Conservation (phyloP, 2,113 vertebrate species). For the Callithrix jacchus region DNA sequence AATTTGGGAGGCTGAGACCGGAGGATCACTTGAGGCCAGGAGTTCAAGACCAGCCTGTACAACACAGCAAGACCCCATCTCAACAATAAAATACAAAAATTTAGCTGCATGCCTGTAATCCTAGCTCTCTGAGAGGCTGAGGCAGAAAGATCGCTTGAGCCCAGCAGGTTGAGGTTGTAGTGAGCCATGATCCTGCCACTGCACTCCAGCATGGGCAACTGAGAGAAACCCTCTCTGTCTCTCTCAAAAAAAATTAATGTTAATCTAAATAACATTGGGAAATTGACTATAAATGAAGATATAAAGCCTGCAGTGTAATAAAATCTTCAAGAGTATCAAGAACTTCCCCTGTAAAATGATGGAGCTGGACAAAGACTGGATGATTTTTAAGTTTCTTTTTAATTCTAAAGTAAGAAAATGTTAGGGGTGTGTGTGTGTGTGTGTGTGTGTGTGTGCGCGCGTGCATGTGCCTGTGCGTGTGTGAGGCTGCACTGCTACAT, state of each 20-base stretch:
- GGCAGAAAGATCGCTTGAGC: no score
- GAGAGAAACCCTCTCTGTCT: no score
- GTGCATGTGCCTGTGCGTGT: neutral
- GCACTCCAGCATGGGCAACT: no score
- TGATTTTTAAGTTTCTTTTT: neutral
- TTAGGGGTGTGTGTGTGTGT: neutral
- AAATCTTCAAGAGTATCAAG: neutral
- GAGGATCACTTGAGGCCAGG: no score
- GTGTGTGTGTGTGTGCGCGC: neutral
- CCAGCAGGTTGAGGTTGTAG: no score
- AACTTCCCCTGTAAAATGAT: neutral
- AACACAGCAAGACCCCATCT: no score
- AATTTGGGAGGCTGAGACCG: no score
- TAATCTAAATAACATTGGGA: neutral
- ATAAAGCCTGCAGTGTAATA: neutral
- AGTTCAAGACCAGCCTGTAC: no score
- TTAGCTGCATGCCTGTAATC: no score
- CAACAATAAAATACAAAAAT: no score
- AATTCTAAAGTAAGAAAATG: slow-evolving; percentile 3
- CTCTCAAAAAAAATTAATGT: neutral
- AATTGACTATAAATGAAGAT: slow-evolving; percentile 11
- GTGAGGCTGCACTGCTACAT: neutral
- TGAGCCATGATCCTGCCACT: no score
- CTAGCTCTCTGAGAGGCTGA: no score
- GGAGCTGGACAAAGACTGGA: neutral